Evolutionary conservation across 2,888 invertebrate genomes (phyloP), one percentile per base, ranked within the genome.

Genomic region (Perithous albicinctus): DNA sequence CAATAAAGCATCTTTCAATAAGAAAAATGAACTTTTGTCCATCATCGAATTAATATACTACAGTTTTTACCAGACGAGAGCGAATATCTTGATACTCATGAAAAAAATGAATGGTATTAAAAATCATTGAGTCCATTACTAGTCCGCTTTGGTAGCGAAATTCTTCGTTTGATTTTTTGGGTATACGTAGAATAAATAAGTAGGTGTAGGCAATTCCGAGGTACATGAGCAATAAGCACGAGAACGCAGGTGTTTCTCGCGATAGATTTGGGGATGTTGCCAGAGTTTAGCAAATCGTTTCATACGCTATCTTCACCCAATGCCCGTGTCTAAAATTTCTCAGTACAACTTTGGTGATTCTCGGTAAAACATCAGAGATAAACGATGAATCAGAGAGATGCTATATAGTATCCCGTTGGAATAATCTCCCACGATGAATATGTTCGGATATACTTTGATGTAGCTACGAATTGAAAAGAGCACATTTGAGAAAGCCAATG

Each of bases 311-410:
- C 12, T 70, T 70, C 12, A 20, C 56, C 6, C 23, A 63, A 41
- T 29, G 43, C 43, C 8, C 26, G 15, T n/a, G 7, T 59, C 41
- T 18, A 18, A 15, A 7, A 48, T 61, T 46, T 59, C 61, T 46
- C 29, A 15, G 38, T 41, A 74, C 6, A 67, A 46, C 48, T 59
- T 67, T 56, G 32, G 35, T 23, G 35, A 76, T 75, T 75, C 56
- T 41, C 15, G 48, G 48, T 26, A 54, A 74, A 38, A 41, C 59
- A 26, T 41, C 23, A 18, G 18, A 66, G 26, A 29, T 29, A 29
- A 29, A 46, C 26, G 66, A 64, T 64, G 43, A 64, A 66, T 59
- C 59, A 59, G 59, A 32, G 18, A 20, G 8, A 23, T 4, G 51
- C 4, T 12, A n/a, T n/a, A n/a, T n/a, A n/a, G n/a, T n/a, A n/a